A percentile compares a stretch with the other conserved stretches of the same genome.
Conservation (phyloP, 2,113 vertebrate species). For the Scalopus aquaticus region DNA sequence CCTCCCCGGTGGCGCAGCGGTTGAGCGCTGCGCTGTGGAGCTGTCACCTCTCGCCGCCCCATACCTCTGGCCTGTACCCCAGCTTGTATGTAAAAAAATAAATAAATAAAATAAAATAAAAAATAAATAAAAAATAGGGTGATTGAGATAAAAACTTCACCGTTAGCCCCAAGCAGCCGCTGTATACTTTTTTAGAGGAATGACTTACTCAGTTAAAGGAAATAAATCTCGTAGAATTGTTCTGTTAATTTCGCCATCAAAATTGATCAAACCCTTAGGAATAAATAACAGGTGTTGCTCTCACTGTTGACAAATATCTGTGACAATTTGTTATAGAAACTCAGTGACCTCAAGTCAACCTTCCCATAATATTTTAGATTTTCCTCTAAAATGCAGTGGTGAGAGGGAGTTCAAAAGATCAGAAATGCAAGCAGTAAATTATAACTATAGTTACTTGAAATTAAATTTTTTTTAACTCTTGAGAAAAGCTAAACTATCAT, state of each 20-base stretch:
- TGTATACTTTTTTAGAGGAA: not conserved
- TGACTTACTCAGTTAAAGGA: not conserved
- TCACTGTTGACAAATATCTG: not conserved
- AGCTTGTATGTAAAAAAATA: too few relatives aligned
- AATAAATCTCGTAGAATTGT: not conserved
- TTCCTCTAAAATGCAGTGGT: not conserved
- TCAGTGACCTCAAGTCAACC: not conserved
- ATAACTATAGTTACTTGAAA: conserved; percentile 21
- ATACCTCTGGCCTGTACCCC: too few relatives aligned
- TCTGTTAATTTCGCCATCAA: conserved; percentile 40
- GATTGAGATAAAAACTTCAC: not conserved
- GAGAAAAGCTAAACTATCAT: not conserved
- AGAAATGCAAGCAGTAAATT: not conserved
- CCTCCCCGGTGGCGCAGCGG: too few relatives aligned
- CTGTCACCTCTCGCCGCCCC: too few relatives aligned
- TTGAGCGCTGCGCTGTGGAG: too few relatives aligned
- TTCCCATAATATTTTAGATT: conserved; percentile 28
- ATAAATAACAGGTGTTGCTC: not conserved
- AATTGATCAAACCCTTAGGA: not conserved
- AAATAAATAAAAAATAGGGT: conserved; percentile 39
- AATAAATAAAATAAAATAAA: too few relatives aligned
- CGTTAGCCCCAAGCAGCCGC: not conserved
- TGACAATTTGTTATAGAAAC: not conserved
- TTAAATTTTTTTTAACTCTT: not conserved
- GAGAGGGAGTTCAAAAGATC: not conserved